Evolutionary conservation across 2,113 vertebrate species (phyloP), one percentile per base, ranked within the genome.

Genomic region (Urocolius indicus): DNA sequence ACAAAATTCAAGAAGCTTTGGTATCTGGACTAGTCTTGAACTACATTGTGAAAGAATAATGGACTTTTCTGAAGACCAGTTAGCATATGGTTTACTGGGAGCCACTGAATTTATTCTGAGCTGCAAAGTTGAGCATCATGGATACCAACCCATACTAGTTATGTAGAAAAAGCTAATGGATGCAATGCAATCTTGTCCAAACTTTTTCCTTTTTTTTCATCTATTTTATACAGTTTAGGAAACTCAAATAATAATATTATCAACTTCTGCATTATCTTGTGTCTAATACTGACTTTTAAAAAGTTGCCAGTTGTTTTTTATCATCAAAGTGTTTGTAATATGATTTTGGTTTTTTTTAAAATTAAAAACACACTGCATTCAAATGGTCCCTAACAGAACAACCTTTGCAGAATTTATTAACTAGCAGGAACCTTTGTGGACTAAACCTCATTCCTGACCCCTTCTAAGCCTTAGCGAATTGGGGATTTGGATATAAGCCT

Each of bases 381-480:
- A 82, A 18, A 41, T 87, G 17, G 17, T 79, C 38, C 29, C n/a
- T 62, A 55, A 58, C 26, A 83, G 89, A 48, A 9, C 9, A 62
- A 41, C 8, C 27, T 63, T 80, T 58, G 36, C 45, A 77, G 48
- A 80, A 54, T 95, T 82, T 90, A 79, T 87, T 85, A 83, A 80
- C 86, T 89, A 74, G 11, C 16, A 74, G 58, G n/a, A 93, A 51
- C 13, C 13, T 63, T 72, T 89, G 61, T 81, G 76, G 86, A 71
- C 51, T 86, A 63, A 80, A 86, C 89, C 78, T 88, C 3, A 24
- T 86, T 93, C 94, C 68, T 95, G 72, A 90, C 57, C 61, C 38
- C n/a, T 90, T 74, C 74, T 90, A 77, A 88, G 72, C 79, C 59
- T 71, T 77, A 88, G 79, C 1, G 32, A 88, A 71, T 36, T 80